Base-by-base conservation (phyloP, 1,140 invertebrate species). In the Bombus affinis region DNA sequence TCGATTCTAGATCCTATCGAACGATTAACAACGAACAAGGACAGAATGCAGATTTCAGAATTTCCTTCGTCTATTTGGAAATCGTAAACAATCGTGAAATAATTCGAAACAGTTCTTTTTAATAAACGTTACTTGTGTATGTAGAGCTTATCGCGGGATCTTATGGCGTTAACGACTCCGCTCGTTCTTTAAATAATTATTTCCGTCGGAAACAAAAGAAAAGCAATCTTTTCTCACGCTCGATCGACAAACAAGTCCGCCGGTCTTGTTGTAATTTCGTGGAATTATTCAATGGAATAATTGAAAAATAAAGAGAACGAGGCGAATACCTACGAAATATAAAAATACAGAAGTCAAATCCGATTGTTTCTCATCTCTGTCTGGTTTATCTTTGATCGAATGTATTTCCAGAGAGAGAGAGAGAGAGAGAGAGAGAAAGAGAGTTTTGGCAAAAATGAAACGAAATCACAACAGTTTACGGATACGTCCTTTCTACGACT, bases 141-240 rank as follows among this genome's bases (percentile, higher is more conserved):
- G 6, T 9, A 28, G 1, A 75, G 18, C 1, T 28, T 53, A 75
- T 75, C 44, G 22, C 32, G 9, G 32, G 12, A 75, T 75, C 73
- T 53, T 5, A 22, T 8, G 32, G 10, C 25, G 18, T 47, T 75
- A 75, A 75, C 32, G 62, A 86, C 18, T 76, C 25, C 0, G 25
- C 4, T 44, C 53, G 22, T 35, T 42, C 28, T 15, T 32, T 73
- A 73, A 79, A 68, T 42, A 79, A 79, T 65, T 42, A 79, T 79
- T 68, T 65, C 62, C 77, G n/a, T 57, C 22, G 28, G 59, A 12
- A 79, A 79, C 39, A 44, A 42, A 65, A 22, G 39, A 12, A 65
- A 79, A 39, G 12, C 77, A 3, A 25, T 2, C 18, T 35, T 65
- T 39, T 62, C 57, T 78, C 35, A 66, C 25, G 37, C 9, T 72